Evolutionary conservation across 2,113 vertebrate species (phyloP), one percentile per base, ranked within the genome.

Genomic region (Corythornis madagascariensis): DNA sequence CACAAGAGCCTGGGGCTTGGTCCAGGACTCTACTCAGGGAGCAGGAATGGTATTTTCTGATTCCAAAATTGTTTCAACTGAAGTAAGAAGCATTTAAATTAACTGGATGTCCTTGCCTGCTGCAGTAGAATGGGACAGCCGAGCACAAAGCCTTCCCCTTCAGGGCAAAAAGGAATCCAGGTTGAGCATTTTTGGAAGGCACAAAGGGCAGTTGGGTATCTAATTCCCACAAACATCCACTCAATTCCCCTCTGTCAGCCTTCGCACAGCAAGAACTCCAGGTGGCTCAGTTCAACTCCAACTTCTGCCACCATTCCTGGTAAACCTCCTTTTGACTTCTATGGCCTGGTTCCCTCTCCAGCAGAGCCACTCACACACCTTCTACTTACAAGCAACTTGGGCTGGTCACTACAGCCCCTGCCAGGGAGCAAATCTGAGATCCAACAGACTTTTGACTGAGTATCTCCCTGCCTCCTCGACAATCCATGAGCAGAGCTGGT

Each of bases 1-100:
- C 87, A 94, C 67, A 90, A 93, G 72, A 89, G 75, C 73, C 77
- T 72, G 13, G 71, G 86, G 79, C 92, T 93, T 50, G 48, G 22
- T 91, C 69, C 82, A 93, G 60, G 40, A 67, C 90, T 74, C 77
- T 80, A 60, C 57, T 96, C 67, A 80, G 84, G 45, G 82, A 93
- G 70, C 76, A 85, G 84, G 92, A 88, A 85, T 67, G 60, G 35
- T 71, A 71, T 92, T 66, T 92, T 94, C 84, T 47, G 48, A 65
- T 48, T 91, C 71, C 84, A 93, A 93, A 82, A 42, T 57, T 24
- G 35, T 80, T 89, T 94, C 78, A 85, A 60, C 57, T 91, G 75
- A 93, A 93, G 81, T 83, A 89, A 89, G 64, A 90, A 87, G 75
- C 87, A 89, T 75, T 94, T 83, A 91, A 83, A 93, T 95, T 91